These are phyloP conservation scores for Lampris incognitus DNA, from an alignment of 2,113 vertebrate species.

Conservation along the genomic window DNA sequence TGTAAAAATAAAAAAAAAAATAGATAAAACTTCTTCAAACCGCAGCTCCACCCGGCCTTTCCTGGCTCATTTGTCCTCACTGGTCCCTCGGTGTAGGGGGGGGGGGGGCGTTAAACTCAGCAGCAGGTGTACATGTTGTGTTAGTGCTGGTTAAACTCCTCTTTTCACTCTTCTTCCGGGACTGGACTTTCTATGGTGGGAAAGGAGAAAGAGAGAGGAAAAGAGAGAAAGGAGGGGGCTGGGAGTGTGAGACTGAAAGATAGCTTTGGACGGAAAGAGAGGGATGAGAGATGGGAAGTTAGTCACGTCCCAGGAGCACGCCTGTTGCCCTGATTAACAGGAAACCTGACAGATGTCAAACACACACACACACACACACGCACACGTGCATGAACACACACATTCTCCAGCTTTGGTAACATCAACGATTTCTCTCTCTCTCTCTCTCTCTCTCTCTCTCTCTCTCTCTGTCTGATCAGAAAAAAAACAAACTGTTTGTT, in stretches of 20 bases:
- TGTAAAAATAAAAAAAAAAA: too few relatives aligned
- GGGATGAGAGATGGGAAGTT: neutral
- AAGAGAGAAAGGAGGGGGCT: neutral
- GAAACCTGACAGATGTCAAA: neutral
- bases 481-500: too few relatives aligned
- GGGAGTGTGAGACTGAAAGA: conserved; percentile 5
- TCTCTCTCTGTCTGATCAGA: neutral
- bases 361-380: neutral
- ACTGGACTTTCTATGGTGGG: neutral
- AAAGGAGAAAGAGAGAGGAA: conserved; percentile 16
- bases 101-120: too few relatives aligned
- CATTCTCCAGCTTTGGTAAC: neutral
- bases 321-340: neutral
- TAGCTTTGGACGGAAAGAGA: conserved; percentile 11
- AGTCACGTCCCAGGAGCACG: neutral
- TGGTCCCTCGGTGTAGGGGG: too few relatives aligned
- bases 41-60: too few relatives aligned
- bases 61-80: too few relatives aligned
- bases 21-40: too few relatives aligned
- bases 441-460: neutral
- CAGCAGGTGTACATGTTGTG: too few relatives aligned
- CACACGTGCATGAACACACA: neutral
- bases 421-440: neutral
- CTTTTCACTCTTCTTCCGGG: too few relatives aligned
- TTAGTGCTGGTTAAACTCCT: too few relatives aligned